phyloP scores from a whole-genome alignment of 2,113 vertebrate species.

The Zosterops borbonicus region DNA sequence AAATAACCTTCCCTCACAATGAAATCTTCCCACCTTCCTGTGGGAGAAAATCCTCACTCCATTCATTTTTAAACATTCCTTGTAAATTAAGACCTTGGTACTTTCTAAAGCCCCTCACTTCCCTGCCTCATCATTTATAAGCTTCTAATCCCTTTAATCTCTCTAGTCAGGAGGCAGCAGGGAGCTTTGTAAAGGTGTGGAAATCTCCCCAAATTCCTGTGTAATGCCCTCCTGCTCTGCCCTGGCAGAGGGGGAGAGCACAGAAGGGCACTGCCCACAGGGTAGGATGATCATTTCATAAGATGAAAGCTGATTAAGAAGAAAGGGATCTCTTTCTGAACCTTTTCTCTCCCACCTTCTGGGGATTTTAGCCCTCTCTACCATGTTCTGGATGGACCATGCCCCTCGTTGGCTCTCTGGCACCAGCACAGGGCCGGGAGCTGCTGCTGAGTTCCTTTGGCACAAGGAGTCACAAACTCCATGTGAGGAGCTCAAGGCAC shows the following conservation, averaged over 20 bases:
- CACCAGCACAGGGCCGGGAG: background rate
- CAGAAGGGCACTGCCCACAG: background rate
- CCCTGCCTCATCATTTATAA: conserved; percentile 6
- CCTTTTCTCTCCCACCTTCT: background rate
- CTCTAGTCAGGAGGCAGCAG: conserved; percentile 17
- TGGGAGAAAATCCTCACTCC: background rate
- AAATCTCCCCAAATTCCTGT: background rate
- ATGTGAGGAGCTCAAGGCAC: background rate
- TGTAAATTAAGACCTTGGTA: conserved; percentile 37
- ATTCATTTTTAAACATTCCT: conserved; percentile 16
- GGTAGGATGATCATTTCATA: background rate
- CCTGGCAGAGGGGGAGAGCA: background rate
- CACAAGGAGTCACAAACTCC: background rate
- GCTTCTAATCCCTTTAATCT: conserved; percentile 63
- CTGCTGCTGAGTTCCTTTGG: background rate
- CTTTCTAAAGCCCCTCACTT: conserved; percentile 41
- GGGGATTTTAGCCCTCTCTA: background rate
- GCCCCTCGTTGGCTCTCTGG: background rate
- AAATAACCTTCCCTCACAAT: background rate
- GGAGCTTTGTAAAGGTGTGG: conserved; percentile 38
- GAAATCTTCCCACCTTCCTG: background rate
- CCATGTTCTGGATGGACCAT: accelerated
- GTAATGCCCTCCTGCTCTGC: background rate
- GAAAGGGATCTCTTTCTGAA: background rate
- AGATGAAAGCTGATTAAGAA: background rate